phyloP scores from a whole-genome alignment of 1,140 invertebrate genomes.

The Dryas iulia region DNA sequence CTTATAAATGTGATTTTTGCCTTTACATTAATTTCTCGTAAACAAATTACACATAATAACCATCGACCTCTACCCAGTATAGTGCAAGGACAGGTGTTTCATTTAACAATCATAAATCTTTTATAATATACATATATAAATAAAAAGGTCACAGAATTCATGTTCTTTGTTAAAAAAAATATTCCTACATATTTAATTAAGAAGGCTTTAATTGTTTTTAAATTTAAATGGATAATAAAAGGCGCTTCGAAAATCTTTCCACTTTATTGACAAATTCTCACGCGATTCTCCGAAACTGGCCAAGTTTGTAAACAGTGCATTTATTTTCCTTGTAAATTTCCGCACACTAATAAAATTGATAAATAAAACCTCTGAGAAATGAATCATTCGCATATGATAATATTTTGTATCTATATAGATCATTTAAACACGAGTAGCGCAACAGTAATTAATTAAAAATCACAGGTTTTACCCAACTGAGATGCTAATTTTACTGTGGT shows the following conservation, averaged over 20 bases:
- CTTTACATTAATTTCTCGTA: neutral
- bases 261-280: neutral
- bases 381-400: neutral
- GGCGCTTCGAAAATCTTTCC: no score
- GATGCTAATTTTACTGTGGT: no score
- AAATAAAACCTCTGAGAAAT: neutral
- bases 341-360: neutral
- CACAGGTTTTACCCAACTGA: no score
- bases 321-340: neutral
- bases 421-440: neutral
- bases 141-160: slow-evolving; percentile 1
- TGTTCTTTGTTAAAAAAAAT: neutral
- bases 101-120: slow-evolving; percentile 8
- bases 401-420: neutral
- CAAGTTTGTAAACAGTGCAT: neutral
- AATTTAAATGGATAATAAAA: no score
- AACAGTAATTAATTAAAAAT: no score
- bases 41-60: slow-evolving; percentile 3
- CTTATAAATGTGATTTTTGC: neutral
- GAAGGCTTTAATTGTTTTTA: neutral
- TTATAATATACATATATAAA: neutral
- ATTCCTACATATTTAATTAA: neutral
- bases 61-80: slow-evolving; percentile 3
- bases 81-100: slow-evolving; percentile 12
- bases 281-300: neutral